Evolutionary conservation across 2,888 invertebrate species (phyloP).

Genomic region (Thalpophila matura): DNA sequence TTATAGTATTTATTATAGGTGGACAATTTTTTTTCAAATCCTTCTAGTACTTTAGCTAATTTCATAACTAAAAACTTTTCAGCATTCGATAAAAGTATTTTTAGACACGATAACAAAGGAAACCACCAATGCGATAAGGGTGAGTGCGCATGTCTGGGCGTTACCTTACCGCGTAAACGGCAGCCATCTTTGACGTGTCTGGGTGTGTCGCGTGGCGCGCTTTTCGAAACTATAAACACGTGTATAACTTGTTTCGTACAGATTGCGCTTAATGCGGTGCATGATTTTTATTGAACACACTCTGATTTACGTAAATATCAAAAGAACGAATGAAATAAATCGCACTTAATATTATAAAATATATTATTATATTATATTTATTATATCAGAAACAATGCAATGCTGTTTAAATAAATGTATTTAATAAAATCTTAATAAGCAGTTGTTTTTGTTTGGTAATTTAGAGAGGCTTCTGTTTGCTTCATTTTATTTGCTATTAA

Average conservation of each 20-base stretch:
- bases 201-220: constrained; percentile 56
- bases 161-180: constrained; percentile 57
- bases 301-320: not conserved
- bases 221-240: constrained; percentile 44
- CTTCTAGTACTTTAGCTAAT: not conserved
- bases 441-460: not conserved
- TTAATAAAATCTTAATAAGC: not conserved
- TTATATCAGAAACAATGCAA: no score
- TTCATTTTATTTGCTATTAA: no score
- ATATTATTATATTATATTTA: no score
- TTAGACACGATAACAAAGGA: constrained; percentile 49
- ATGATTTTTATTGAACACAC: not conserved
- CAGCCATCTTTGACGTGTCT: constrained; percentile 41
- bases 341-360: constrained; percentile 7
- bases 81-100: constrained; percentile 16
- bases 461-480: not conserved
- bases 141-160: constrained; percentile 55
- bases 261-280: not conserved
- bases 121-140: constrained; percentile 39
- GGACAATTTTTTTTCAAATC: not conserved
- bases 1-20: not conserved
- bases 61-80: constrained; percentile 14
- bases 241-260: constrained; percentile 20
- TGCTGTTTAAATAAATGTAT: constrained; percentile 4
- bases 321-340: not conserved